Base-by-base conservation (phyloP, 2,113 vertebrate genomes). In the Rhinopithecus roxellana region DNA sequence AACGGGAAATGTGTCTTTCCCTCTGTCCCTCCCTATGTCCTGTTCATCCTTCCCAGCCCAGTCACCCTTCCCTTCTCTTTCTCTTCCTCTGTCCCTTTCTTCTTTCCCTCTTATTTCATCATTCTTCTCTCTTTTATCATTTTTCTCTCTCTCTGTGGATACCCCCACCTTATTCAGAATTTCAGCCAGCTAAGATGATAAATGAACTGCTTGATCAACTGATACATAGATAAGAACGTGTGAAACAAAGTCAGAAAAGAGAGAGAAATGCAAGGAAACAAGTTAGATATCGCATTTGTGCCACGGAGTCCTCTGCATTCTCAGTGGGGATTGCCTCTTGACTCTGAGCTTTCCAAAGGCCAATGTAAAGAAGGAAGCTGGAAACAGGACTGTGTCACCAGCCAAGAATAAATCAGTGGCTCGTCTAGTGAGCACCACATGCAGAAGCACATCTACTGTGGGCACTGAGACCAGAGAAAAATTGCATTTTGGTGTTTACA, bases 1-100 rank as follows among this genome's bases (percentile, higher is more conserved):
- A 90, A 69, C 90, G 82, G 30, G 2, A 6, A 69, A 3, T 0
- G 0, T 22, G 1, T 30, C 88, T 59, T 17, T 55, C 61, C 2
- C 5, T 45, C 12, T 43, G 40, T 50, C 8, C 18, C 7, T 93
- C 61, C 69, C 4, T 74, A 2, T 14, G 52, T 32, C 16, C n/a
- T 80, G 2, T 27, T 38, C 27, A 25, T 52, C 22, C 59, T 79
- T 57, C 23, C 38, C 64, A 35, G 17, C 18, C 23, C 22, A 7
- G 17, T 1, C 8, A 27, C 45, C 27, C 6, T 94, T 70, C 4
- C 40, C 4, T 61, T 3, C 12, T 55, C 13, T 83, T 78, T 43
- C 35, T 10, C 17, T 75, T n/a, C 32, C 5, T 40, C 11, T 16
- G 5, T 74, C 6, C 22, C 61, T 61, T 40, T 79, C 6, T 70